These are phyloP conservation scores for Protonemura montana DNA, from an alignment of 2,888 invertebrate species.

Conservation along the genomic window DNA sequence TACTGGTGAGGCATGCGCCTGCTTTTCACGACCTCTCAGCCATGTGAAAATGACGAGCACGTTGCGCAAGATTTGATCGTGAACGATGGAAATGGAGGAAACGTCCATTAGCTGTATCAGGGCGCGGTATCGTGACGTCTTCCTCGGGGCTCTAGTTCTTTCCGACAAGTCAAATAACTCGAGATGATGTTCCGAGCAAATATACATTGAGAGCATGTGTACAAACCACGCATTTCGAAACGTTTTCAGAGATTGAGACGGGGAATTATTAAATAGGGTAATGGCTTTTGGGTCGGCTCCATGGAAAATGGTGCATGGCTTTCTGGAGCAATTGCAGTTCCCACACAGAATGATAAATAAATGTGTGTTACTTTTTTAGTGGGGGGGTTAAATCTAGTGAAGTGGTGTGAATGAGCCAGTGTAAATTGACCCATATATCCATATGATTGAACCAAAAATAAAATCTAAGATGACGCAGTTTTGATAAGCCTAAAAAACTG, in stretches of 20 bases:
- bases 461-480: background rate
- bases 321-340: background rate
- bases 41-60: background rate
- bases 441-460: background rate
- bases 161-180: background rate
- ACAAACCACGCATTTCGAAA: background rate
- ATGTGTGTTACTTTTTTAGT: background rate
- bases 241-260: background rate
- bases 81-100: background rate
- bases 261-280: background rate
- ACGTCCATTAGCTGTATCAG: background rate
- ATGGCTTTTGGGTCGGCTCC: background rate
- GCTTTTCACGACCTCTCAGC: background rate
- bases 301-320: background rate
- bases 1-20: background rate
- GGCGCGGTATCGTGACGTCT: background rate
- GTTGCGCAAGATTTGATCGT: background rate
- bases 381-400: background rate
- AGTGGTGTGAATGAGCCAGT: background rate
- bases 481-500: background rate
- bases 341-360: background rate
- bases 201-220: background rate
- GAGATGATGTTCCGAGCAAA: background rate
- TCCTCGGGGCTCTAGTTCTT: background rate
- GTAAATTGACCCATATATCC: background rate